Evolutionary conservation across 1,140 invertebrate species (phyloP).

Genomic region (Aphelenchoides besseyi): DNA sequence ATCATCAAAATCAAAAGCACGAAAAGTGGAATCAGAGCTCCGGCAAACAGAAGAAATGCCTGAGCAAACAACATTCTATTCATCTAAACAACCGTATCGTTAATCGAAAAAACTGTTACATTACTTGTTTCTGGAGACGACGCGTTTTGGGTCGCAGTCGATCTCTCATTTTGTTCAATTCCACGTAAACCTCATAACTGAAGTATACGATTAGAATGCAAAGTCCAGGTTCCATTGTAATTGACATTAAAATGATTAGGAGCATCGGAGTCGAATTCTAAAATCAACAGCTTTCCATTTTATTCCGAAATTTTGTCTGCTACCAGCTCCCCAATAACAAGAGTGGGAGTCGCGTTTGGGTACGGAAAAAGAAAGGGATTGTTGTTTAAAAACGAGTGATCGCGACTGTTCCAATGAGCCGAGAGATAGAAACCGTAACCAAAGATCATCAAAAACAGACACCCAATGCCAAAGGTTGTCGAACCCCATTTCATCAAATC

Average conservation of each 20-base stretch:
- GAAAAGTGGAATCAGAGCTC: not conserved
- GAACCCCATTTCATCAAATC: not conserved
- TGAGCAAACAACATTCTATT: not conserved
- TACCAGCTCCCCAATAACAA: constrained; percentile 6
- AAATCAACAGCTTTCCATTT: not conserved
- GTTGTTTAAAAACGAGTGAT: not conserved
- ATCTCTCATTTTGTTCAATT: not conserved
- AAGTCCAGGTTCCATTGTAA: not conserved
- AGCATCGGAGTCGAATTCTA: constrained; percentile 4
- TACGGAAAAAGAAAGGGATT: not conserved
- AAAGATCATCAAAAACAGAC: not conserved
- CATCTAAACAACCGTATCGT: not conserved
- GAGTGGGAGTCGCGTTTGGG: not conserved
- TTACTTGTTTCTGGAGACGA: constrained; percentile 6
- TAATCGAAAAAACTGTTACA: not conserved
- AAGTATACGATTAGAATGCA: not conserved
- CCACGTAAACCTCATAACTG: not conserved
- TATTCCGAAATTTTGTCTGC: not conserved
- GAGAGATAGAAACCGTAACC: not conserved
- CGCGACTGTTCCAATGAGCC: not conserved
- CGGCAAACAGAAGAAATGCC: not conserved
- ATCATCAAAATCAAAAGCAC: not conserved
- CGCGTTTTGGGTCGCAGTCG: not conserved
- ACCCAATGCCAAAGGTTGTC: not conserved
- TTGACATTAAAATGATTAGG: not conserved